A percentile compares a stretch with the other conserved stretches of the same genome.
phyloP scores from a whole-genome alignment of 2,113 vertebrate species.

The Xenus cinereus region DNA sequence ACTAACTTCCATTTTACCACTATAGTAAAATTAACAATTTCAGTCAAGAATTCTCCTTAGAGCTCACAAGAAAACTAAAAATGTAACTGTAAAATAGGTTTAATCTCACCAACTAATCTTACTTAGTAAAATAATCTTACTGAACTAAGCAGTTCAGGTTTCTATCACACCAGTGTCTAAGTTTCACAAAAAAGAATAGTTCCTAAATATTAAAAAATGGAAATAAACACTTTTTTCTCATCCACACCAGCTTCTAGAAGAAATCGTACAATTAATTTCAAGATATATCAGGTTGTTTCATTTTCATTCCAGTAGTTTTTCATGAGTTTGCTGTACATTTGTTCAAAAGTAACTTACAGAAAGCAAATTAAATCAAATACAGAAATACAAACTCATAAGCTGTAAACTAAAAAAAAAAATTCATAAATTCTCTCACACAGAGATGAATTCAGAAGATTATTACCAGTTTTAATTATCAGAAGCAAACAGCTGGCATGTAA shows the following conservation, averaged over 20 bases:
- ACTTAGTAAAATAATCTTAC: not conserved
- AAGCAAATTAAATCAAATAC: not conserved
- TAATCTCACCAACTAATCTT: not conserved
- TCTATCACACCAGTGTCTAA: not conserved
- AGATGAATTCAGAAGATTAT: not conserved
- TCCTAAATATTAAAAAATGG: not conserved
- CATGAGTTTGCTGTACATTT: not conserved
- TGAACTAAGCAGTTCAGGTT: not conserved
- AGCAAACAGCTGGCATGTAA: not conserved
- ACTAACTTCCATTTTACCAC: not conserved
- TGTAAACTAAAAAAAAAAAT: not conserved
- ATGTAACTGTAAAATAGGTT: not conserved
- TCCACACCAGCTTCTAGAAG: not conserved
- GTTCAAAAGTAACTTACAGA: not conserved
- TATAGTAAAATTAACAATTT: not conserved
- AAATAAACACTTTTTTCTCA: not conserved
- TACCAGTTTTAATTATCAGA: not conserved
- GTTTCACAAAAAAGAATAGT: not conserved
- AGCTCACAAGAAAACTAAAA: not conserved
- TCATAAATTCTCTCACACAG: not conserved
- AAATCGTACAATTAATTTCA: not conserved
- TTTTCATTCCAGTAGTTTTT: not conserved
- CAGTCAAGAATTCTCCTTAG: not conserved
- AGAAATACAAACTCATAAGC: not conserved
- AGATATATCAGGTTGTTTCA: not conserved